Base-by-base conservation (phyloP, 2,888 invertebrate genomes). In the Ormyrus rosae region DNA sequence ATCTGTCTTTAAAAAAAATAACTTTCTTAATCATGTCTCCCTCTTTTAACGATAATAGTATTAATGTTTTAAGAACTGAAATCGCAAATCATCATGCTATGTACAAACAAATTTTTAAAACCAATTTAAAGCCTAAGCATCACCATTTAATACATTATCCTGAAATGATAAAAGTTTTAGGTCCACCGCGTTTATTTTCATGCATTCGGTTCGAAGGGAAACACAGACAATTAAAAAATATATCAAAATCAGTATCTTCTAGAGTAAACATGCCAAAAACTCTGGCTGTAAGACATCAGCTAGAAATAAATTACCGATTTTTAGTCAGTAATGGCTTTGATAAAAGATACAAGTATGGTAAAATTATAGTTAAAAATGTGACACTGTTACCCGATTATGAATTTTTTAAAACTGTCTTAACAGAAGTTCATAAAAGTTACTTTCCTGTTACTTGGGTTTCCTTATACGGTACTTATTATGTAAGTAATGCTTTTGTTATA, bases 101-200 rank as follows among this genome's bases (percentile, higher is more conserved):
- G 6, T 73, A 73, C 53, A 63, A 73, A 63, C 53, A 53, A 19
- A 50, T 73, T 53, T 53, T 8, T 11, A 73, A 64, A 63, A 73
- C 19, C 6, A 9, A 13, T 64, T 73, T 19, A 45, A 73, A 50
- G 53, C 53, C 73, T 2, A 73, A 67, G 48, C 58, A 67, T 5
- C 58, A 75, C 50, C 58, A 56, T 56, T 6, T 75, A 5, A 8
- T 67, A n/a, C 74, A 65, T 58, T 75, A 75, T 67, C n/a, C 46
- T 13, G 8, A 46, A 56, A 45, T 75, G n/a, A 56, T 75, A 13
- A 56, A 19, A 58, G 55, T 56, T 9, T 58, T 75, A 55, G 71
- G 50, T 6, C 51, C 61, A 13, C 71, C 61, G n/a, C 45, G 50
- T 51, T 7, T 34, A 19, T 71, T 48, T 6, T 71, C 71, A 34